phyloP scores from a whole-genome alignment of 1,140 invertebrate genomes.

The Pseudomyrmex concolor region DNA sequence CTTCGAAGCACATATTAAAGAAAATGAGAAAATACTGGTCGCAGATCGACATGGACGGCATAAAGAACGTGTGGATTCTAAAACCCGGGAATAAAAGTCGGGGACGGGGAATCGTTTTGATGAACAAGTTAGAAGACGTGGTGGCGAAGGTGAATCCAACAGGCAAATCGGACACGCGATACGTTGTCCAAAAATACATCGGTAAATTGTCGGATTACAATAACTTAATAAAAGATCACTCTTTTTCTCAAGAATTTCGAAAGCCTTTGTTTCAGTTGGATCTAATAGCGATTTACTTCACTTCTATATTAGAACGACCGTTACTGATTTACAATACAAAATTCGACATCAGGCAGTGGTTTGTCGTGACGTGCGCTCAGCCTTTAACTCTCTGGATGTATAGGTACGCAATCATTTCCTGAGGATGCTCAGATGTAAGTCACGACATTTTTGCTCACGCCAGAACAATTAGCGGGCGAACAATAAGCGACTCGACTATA shows the following conservation, averaged over 20 bases:
- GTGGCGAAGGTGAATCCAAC: constrained; percentile 89
- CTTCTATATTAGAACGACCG: constrained; percentile 88
- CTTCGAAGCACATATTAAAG: constrained; percentile 84
- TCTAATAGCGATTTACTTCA: constrained; percentile 64
- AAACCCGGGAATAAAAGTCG: constrained; percentile 97
- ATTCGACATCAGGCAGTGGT: constrained; percentile 97
- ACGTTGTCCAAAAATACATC: constrained; percentile 98
- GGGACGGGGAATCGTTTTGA: constrained; percentile 94
- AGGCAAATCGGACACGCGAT: constrained; percentile 90
- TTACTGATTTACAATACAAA: constrained; percentile 95
- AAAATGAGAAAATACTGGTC: constrained; percentile 89
- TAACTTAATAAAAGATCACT: constrained; percentile 13
- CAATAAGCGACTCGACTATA: neutral
- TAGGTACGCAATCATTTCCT: constrained; percentile 86
- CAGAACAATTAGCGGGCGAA: constrained; percentile 35
- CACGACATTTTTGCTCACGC: constrained; percentile 37
- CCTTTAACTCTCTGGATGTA: constrained; percentile 97
- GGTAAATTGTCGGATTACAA: constrained; percentile 85
- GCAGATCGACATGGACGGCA: constrained; percentile 93
- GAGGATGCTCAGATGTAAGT: constrained; percentile 29
- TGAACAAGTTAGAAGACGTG: constrained; percentile 95
- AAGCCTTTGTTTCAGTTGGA: neutral
- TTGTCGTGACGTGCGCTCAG: constrained; percentile 95
- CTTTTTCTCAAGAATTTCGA: neutral
- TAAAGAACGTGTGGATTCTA: constrained; percentile 96